A percentile compares a stretch with the other conserved stretches of the same genome.
Conservation (phyloP, 2,797 vertebrate species). For the Mormyrus proboscirostris region DNA sequence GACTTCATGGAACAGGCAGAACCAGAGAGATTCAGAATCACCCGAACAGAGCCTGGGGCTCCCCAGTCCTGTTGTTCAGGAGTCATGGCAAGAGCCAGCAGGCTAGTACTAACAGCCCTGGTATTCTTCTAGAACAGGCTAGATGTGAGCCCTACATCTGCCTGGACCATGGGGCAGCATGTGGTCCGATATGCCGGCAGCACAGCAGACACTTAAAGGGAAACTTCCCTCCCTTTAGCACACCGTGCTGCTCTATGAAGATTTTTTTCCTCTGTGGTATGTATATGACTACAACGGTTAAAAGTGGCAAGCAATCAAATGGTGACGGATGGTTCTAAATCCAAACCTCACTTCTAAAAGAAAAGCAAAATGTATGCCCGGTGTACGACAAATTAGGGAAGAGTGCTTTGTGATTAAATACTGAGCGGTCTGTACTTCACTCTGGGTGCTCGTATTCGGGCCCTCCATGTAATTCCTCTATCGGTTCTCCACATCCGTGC, state of each 20-base stretch:
- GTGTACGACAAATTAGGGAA: background rate
- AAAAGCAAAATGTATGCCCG: background rate
- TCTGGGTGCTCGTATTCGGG: background rate
- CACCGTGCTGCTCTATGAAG: background rate
- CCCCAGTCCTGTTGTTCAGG: background rate
- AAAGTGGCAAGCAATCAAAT: background rate
- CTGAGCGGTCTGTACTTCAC: background rate
- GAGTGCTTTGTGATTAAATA: background rate
- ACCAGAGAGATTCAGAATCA: background rate
- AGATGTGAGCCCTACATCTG: background rate
- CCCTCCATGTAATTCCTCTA: constrained; percentile 30
- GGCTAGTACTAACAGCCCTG: background rate
- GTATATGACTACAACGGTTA: background rate
- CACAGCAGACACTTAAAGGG: background rate
- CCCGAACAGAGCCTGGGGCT: constrained; percentile 1
- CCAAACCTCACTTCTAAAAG: background rate
- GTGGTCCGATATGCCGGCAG: background rate
- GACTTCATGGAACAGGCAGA: background rate
- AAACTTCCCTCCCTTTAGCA: background rate
- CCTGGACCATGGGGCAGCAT: background rate
- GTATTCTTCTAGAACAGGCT: background rate
- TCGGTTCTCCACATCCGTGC: constrained; percentile 23
- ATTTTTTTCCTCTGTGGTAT: background rate
- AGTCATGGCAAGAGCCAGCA: background rate
- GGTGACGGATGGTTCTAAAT: background rate